A percentile compares a stretch with the other conserved stretches of the same genome.
Conservation (phyloP, 2,888 invertebrate genomes). For the Aporophyla lueneburgensis region DNA sequence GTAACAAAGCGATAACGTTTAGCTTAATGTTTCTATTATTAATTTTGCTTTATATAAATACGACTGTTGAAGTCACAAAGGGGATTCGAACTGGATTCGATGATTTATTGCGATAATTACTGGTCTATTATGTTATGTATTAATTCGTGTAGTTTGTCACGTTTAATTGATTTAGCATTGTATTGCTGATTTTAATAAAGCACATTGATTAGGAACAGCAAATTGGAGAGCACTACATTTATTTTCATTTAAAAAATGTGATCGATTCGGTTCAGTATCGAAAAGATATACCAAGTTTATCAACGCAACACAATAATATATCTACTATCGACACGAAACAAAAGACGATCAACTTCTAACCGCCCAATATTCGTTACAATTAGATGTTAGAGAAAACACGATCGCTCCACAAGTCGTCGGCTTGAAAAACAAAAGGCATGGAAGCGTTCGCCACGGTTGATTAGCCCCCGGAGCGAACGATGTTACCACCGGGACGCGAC, state of each 20-base stretch:
- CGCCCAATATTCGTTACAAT: slow-evolving; percentile 52
- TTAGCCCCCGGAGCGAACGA: slow-evolving; percentile 76
- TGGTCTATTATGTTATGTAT: slow-evolving; percentile 36
- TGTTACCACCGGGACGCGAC: slow-evolving; percentile 65
- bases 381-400: slow-evolving; percentile 54
- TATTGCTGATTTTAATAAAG: slow-evolving; percentile 1
- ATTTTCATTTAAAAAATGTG: background rate
- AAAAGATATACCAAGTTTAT: background rate
- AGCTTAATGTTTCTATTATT: slow-evolving; percentile 70
- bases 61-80: slow-evolving; percentile 40
- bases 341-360: slow-evolving; percentile 19
- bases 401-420: slow-evolving; percentile 61
- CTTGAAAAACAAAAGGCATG: slow-evolving; percentile 74
- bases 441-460: slow-evolving; percentile 72
- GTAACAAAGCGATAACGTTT: slow-evolving; percentile 69
- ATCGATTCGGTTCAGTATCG: too few species aligned
- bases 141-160: slow-evolving; percentile 21
- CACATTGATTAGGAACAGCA: background rate
- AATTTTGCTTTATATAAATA: slow-evolving; percentile 62
- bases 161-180: slow-evolving; percentile 20
- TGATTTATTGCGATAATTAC: slow-evolving; percentile 49
- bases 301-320: background rate
- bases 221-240: background rate
- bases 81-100: slow-evolving; percentile 17
- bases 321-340: slow-evolving; percentile 6